Evolutionary conservation across 2,797 vertebrate genomes (phyloP), one percentile per base, ranked within the genome.

Genomic region (Falco novaeseelandiae): DNA sequence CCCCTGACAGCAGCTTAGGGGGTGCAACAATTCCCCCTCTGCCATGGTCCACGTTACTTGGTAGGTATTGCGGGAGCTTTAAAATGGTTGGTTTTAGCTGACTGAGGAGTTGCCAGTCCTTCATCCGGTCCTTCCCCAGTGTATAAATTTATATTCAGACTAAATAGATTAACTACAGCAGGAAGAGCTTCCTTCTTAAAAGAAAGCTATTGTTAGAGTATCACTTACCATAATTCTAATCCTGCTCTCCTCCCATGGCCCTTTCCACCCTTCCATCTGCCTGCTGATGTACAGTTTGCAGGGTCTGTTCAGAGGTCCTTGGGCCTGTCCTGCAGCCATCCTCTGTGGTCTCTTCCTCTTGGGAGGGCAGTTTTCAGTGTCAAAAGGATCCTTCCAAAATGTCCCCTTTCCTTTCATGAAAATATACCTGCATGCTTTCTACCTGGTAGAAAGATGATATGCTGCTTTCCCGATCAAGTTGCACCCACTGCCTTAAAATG

Each of bases 401-500:
- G 0, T 42, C 9, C 16, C 12, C 30, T 90, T 93, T 27, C 12
- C 30, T 90, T 93, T 27, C 22, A 25, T 81, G 91, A 87, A 81
- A 86, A 95, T 76, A 61, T 20, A 83, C 32, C 87, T 89, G 54
- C 3, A 0, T 78, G 69, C 78, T 88, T 86, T 87, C 84, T n/a
- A 3, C 17, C 49, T 48, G 51, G 42, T 26, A 18, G 96, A 89
- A 96, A 97, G 94, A 32, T 18, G 93, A 96, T 97, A 79, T 22
- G 62, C 42, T 66, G 58, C 83, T 91, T 91, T 88, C 83, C 87
- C 0, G 86, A 87, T 97, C 96, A 29, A 69, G 87, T 97, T 97
- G 90, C 96, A 93, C 80, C 58, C 86, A 72, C 58, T 96, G 90
- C 94, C 93, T 97, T 93, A 94, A 97, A 96, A 95, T 84, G 94